Evolutionary conservation across 2,113 vertebrate species (phyloP), one percentile per base, ranked within the genome.

Genomic region (Rissa tridactyla): DNA sequence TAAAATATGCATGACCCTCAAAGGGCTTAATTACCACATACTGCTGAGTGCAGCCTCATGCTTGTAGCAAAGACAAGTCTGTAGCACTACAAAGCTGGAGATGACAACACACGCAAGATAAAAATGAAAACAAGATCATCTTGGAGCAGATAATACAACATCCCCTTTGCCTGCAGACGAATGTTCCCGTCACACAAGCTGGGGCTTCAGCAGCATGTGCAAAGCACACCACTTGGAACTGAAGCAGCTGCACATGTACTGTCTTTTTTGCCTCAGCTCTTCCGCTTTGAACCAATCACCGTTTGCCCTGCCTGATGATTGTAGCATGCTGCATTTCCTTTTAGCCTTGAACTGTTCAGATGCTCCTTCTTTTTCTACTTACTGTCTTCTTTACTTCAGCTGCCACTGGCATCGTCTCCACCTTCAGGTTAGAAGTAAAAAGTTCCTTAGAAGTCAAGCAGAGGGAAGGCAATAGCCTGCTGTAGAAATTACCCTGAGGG

Each of bases 1-100:
- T 96, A 90, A 95, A 97, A 95, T 89, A 95, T 69, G 76, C 80
- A 78, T 82, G 72, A 40, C 60, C 62, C 86, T 96, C 76, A 90
- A 76, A 96, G 57, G 52, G 20, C 34, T 97, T 86, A 84, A 94
- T 94, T 91, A 68, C 32, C 52, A 38, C 49, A 77, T 42, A 44
- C 71, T 95, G 93, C 94, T 66, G 71, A 61, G 66, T 46, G 83
- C 86, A 96, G 85, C 75, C 82, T 91, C 52, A 40, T 18, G 54
- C 70, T 82, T 54, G 6, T 30, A 60, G 51, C 40, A 84, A 87
- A 91, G 75, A 51, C 30, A 68, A 93, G 49, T 21, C 76, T 88
- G 77, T n/a, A 94, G 94, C 86, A 61, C 82, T 86, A 80, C 94
- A 95, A 92, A 96, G 86, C 88, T 83, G 80, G 54, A 87, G 79